Base-by-base conservation (phyloP, 2,113 vertebrate species). In the Cairina moschata region DNA sequence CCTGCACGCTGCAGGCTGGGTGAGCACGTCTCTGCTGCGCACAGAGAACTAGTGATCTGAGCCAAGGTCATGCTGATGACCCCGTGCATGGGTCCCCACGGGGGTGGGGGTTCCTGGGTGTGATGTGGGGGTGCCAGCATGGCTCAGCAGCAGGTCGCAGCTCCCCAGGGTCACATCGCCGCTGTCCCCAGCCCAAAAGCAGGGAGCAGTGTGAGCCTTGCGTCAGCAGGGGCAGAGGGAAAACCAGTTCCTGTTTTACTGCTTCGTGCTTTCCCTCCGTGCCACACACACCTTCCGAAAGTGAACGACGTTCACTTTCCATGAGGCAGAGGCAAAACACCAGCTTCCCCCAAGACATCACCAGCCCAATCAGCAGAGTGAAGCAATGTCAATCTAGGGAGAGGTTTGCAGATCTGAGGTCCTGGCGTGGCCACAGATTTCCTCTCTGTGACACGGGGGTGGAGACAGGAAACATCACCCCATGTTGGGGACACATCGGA, bases 401-500 rank as follows among this genome's bases (percentile, higher is more conserved):
- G 66, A 93, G 69, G 29, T 79, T 69, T 87, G 60, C 86, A 94
- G 56, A 76, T 84, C 48, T 72, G 62, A 93, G 81, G 66, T 89
- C 60, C 48, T 65, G 38, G 1, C 11, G 5, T 17, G 29, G 58
- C 69, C 86, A 82, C 69, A 79, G 12, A 60, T 92, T 92, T 92
- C 93, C 94, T 93, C 48, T 79, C 56, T 81, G 31, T 36, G 10
- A 21, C 9, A 1, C 17, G 23, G 52, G 69, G 66, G 69, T 20
- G n/a, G 86, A 11, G 83, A 79, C 66, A 86, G 69, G 77, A 97
- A 95, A 62, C 3, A 1, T 15, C 23, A 68, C 29, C 13, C 63
- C 1, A 0, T 2, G 2, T 3, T 4, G 2, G 34, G 52, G 14
- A 63, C 60, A 6, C 5, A 13, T 18, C 25, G 0, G 1, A 76